Percentiles rank a stretch among this genome's conserved stretches.
These are phyloP conservation scores for Hemibagrus wyckioides DNA, from an alignment of 2,113 vertebrate species.

Conservation along the genomic window DNA sequence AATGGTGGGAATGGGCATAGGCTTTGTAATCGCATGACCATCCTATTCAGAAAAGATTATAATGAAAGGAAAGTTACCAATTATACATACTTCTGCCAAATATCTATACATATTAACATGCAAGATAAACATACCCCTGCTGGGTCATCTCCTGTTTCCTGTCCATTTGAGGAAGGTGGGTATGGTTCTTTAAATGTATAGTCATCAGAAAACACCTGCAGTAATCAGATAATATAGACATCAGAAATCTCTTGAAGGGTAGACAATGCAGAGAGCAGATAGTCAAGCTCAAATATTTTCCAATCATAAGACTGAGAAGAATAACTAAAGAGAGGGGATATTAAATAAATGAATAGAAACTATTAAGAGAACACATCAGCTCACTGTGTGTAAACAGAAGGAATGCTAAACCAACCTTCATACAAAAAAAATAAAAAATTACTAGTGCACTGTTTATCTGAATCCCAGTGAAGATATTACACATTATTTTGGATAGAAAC, in stretches of 20 bases:
- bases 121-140: constrained; percentile 50
- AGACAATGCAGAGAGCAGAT: not conserved
- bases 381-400: not conserved
- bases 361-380: not conserved
- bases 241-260: not conserved
- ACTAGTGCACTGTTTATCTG: not conserved
- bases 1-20: constrained; percentile 84
- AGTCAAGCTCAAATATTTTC: not conserved
- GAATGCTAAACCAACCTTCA: not conserved
- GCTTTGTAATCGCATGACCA: constrained; percentile 69
- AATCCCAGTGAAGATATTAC: not conserved
- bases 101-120: not conserved
- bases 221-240: not conserved
- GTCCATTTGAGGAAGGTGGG: constrained; percentile 65
- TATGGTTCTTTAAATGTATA: constrained; percentile 76
- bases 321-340: not conserved
- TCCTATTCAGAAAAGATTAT: constrained; percentile 65
- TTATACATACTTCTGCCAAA: not conserved
- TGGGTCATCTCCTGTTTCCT: constrained; percentile 66
- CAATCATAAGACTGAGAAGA: not conserved
- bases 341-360: not conserved
- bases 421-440: not conserved
- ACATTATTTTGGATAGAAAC: not conserved
- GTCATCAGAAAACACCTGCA: constrained; percentile 63
- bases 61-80: not conserved